These are phyloP conservation scores for Drosophila insularis DNA, from an alignment of 1,140 invertebrate genomes.

Conservation along the genomic window DNA sequence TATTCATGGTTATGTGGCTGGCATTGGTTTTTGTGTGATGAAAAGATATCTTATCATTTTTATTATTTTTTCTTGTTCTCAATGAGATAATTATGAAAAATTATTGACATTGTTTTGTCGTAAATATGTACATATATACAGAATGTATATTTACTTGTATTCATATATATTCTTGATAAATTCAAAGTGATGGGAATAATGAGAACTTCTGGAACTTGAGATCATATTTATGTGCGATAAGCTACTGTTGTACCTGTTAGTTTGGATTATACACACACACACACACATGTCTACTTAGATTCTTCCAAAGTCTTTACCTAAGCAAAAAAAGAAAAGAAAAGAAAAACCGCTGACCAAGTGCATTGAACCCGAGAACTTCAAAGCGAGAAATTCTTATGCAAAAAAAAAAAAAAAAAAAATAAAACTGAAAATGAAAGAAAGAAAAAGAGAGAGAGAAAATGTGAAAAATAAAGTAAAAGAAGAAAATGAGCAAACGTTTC, in stretches of 20 bases:
- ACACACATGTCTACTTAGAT: conserved; percentile 9
- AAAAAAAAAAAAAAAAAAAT: conserved; percentile 45
- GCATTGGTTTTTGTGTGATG: neutral
- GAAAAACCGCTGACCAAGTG: conserved; percentile 67
- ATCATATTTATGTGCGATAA: neutral
- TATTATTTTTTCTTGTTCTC: neutral
- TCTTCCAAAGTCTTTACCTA: conserved; percentile 12
- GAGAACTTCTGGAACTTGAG: neutral
- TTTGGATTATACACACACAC: neutral
- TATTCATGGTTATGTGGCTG: neutral
- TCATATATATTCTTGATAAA: neutral
- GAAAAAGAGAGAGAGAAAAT: conserved; percentile 11
- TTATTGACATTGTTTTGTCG: neutral
- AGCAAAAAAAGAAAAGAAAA: conserved; percentile 27
- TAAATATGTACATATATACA: neutral
- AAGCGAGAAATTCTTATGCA: conserved; percentile 78
- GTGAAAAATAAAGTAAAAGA: neutral
- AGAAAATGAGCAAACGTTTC: conserved; percentile 48
- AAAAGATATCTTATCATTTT: conserved; percentile 3
- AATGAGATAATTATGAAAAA: conserved; percentile 7
- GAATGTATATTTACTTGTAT: neutral
- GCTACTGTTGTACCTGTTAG: conserved; percentile 1
- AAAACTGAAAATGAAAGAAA: neutral
- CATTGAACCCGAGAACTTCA: conserved; percentile 70
- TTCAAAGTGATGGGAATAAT: neutral